Conservation (phyloP, 1,140 invertebrate species). For the Trissolcus basalis region DNA sequence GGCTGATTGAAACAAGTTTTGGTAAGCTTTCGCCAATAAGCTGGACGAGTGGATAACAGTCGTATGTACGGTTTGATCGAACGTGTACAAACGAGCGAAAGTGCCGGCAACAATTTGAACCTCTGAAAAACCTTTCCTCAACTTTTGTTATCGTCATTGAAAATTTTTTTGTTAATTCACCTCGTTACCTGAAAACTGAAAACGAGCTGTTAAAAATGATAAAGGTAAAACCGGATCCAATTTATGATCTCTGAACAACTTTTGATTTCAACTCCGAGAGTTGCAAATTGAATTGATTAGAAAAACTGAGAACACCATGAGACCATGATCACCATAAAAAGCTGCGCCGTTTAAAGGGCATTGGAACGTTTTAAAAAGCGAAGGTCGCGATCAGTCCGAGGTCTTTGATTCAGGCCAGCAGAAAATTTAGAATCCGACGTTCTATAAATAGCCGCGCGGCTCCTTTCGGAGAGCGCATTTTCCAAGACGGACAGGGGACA, state of each 20-base stretch:
- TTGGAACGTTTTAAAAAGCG: slow-evolving; percentile 42
- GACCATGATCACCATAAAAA: slow-evolving; percentile 2
- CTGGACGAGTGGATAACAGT: no score
- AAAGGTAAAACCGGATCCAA: no score
- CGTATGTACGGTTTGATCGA: no score
- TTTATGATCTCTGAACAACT: no score
- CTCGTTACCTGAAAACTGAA: no score
- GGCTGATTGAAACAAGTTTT: slow-evolving; percentile 34
- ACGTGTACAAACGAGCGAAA: neutral
- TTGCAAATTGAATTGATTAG: no score
- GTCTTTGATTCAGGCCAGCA: slow-evolving; percentile 60
- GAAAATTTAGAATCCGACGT: slow-evolving; percentile 46
- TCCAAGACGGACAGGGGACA: slow-evolving; percentile 10
- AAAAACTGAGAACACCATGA: no score
- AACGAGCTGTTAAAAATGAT: no score
- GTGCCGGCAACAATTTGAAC: neutral
- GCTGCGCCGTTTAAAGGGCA: slow-evolving; percentile 1
- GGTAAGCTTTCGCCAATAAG: slow-evolving; percentile 27
- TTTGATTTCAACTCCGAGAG: no score
- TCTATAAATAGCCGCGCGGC: slow-evolving; percentile 34
- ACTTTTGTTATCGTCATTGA: no score
- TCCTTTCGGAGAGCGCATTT: slow-evolving; percentile 36
- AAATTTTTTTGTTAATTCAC: no score
- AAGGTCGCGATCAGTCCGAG: slow-evolving; percentile 54
- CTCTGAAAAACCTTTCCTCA: neutral